A percentile compares a stretch with the other conserved stretches of the same genome.
Conservation (phyloP, 2,797 vertebrate genomes). For the Acanthurus leucopareius region DNA sequence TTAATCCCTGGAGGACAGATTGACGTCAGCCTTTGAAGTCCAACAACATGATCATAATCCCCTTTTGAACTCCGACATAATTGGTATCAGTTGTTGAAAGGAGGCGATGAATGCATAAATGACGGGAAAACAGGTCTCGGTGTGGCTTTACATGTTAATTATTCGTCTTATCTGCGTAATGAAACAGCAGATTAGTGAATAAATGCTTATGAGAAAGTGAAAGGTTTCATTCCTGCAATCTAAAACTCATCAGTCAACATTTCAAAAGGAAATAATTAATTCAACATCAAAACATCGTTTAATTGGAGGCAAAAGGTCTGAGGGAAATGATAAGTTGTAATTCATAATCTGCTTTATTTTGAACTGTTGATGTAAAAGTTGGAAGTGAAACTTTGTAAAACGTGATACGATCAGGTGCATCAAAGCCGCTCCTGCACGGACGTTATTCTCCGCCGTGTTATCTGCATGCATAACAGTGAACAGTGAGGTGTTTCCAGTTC, state of each 20-base stretch:
- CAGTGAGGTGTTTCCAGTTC: not conserved
- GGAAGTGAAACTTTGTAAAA: not conserved
- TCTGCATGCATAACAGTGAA: conserved; percentile 12
- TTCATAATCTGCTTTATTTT: conserved; percentile 24
- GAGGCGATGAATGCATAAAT: conserved; percentile 31
- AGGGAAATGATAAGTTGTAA: not conserved
- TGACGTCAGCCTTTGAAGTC: conserved; percentile 71
- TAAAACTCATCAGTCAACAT: conserved; percentile 42
- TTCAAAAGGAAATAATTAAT: conserved; percentile 55
- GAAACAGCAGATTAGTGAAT: conserved; percentile 29
- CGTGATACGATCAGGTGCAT: conserved; percentile 32
- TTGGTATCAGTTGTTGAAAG: conserved; percentile 62
- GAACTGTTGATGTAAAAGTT: conserved; percentile 18
- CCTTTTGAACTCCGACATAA: conserved; percentile 65
- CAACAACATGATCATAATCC: conserved; percentile 58
- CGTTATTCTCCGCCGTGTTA: not conserved
- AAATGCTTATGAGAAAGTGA: conserved; percentile 28
- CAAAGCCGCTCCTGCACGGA: not conserved
- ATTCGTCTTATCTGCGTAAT: conserved; percentile 49
- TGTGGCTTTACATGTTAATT: conserved; percentile 58
- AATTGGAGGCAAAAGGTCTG: conserved; percentile 44
- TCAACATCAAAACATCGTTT: conserved; percentile 45
- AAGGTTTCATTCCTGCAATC: conserved; percentile 38
- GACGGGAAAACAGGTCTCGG: conserved; percentile 1
- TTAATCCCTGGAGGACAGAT: conserved; percentile 44